Conservation (phyloP, 2,888 invertebrate species). For the Brachypalpus laphriformis region DNA sequence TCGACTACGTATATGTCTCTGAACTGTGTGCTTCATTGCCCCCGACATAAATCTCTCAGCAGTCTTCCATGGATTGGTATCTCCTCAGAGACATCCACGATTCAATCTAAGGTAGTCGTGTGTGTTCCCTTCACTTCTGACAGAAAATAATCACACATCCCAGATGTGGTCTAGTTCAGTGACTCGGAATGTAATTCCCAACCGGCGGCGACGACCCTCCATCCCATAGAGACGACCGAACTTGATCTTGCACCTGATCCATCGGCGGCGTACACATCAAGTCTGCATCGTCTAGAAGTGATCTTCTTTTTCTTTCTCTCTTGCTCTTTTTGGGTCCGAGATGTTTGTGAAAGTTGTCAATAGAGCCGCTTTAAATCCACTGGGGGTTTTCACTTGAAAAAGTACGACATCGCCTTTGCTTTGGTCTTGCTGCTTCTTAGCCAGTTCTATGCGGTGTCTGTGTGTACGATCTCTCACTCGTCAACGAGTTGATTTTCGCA, state of each 20-base stretch:
- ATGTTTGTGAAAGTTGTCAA: slow-evolving; percentile 69
- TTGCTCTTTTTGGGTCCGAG: slow-evolving; percentile 52
- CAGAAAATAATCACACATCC: not conserved
- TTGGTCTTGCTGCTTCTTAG: slow-evolving; percentile 37
- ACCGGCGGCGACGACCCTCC: slow-evolving; percentile 66
- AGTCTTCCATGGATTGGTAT: no score
- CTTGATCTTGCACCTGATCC: slow-evolving; percentile 66
- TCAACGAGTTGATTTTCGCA: slow-evolving; percentile 45
- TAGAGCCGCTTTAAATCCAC: slow-evolving; percentile 7
- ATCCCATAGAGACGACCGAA: slow-evolving; percentile 39
- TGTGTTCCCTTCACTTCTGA: not conserved
- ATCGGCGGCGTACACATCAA: slow-evolving; percentile 42
- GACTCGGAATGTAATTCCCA: slow-evolving; percentile 36
- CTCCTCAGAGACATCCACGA: not conserved
- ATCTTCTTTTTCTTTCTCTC: slow-evolving; percentile 38
- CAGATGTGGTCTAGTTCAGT: slow-evolving; percentile 16
- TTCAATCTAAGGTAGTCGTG: not conserved
- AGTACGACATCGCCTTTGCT: slow-evolving; percentile 8
- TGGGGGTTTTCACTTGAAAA: slow-evolving; percentile 41
- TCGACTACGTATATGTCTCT: no score
- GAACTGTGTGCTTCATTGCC: not conserved
- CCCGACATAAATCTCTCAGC: not conserved
- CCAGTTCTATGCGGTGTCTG: slow-evolving; percentile 29
- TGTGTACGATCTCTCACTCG: slow-evolving; percentile 19
- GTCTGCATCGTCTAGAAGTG: slow-evolving; percentile 24